These are phyloP conservation scores for Cricetomys ansorgei DNA, from an alignment of 2,113 vertebrate species.

Conservation along the genomic window DNA sequence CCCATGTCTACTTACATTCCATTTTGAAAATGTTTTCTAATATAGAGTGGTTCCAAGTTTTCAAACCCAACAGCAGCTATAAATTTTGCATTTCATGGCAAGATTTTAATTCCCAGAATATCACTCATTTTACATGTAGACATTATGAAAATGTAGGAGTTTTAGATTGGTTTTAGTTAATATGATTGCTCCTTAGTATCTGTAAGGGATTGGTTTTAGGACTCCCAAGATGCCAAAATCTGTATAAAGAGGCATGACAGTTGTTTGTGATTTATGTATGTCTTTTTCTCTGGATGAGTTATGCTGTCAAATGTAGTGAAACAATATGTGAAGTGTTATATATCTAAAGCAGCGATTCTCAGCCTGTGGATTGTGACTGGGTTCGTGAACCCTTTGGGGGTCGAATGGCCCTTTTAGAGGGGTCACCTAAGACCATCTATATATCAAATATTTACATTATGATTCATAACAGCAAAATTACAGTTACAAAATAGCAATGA, in stretches of 20 bases:
- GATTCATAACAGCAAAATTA: too few relatives aligned
- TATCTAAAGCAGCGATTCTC: too few relatives aligned
- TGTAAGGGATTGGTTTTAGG: neutral
- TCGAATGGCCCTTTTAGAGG: too few relatives aligned
- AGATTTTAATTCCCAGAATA: conserved; percentile 35
- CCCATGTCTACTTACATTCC: neutral
- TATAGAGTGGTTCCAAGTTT: conserved; percentile 34
- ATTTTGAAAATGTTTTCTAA: neutral
- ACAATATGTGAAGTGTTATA: neutral
- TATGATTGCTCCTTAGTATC: neutral
- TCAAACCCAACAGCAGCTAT: neutral
- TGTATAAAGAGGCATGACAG: neutral
- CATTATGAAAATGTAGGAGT: conserved; percentile 32
- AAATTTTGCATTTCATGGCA: conserved; percentile 11
- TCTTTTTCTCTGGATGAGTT: neutral
- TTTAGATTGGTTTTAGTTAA: conserved; percentile 19
- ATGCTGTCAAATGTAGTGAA: neutral
- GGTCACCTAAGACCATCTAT: too few relatives aligned
- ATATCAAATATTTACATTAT: too few relatives aligned
- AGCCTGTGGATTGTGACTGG: too few relatives aligned
- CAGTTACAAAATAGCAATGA: too few relatives aligned
- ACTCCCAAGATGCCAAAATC: neutral
- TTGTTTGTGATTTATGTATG: neutral
- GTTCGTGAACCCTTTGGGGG: too few relatives aligned
- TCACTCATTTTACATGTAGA: neutral